These are phyloP conservation scores for Mythimna vitellina DNA, from an alignment of 2,888 invertebrate genomes.

Conservation along the genomic window DNA sequence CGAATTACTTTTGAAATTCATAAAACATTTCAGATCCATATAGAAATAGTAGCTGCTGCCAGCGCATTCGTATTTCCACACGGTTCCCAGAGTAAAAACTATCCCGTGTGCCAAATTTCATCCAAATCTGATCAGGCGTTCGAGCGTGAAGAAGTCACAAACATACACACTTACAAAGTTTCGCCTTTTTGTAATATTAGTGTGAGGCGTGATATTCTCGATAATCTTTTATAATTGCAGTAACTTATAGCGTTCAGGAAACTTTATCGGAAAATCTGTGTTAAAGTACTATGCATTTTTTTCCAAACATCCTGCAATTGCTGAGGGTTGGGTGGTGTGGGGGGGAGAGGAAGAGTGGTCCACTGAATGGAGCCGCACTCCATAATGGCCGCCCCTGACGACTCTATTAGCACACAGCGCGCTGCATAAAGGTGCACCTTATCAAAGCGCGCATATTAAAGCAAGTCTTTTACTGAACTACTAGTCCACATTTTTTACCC, in stretches of 20 bases:
- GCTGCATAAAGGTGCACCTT: conserved; percentile 76
- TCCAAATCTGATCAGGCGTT: background rate
- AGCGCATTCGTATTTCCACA: too few relatives aligned
- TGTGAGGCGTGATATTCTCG: background rate
- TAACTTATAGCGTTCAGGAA: conserved; percentile 18
- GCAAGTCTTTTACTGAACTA: conserved; percentile 69
- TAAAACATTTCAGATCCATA: conserved; percentile 3
- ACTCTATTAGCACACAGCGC: conserved; percentile 73
- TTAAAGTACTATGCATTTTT: conserved; percentile 36
- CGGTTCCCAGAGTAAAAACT: too few relatives aligned
- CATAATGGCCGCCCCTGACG: conserved; percentile 70
- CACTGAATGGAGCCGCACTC: conserved; percentile 67
- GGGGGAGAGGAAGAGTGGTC: conserved; percentile 60
- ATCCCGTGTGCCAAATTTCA: too few relatives aligned
- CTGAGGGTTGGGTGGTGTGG: conserved; percentile 29
- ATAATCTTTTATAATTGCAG: conserved; percentile 9
- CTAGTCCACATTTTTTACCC: conserved; percentile 51
- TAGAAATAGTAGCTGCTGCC: background rate
- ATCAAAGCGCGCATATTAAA: conserved; percentile 81
- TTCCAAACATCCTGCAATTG: conserved; percentile 57
- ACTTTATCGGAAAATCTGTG: conserved; percentile 14
- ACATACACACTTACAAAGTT: too few relatives aligned
- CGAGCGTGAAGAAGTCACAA: background rate
- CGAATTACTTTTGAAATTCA: background rate
- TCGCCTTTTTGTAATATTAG: too few relatives aligned